phyloP scores from a whole-genome alignment of 2,888 invertebrate species.

The Melitaea athalia region DNA sequence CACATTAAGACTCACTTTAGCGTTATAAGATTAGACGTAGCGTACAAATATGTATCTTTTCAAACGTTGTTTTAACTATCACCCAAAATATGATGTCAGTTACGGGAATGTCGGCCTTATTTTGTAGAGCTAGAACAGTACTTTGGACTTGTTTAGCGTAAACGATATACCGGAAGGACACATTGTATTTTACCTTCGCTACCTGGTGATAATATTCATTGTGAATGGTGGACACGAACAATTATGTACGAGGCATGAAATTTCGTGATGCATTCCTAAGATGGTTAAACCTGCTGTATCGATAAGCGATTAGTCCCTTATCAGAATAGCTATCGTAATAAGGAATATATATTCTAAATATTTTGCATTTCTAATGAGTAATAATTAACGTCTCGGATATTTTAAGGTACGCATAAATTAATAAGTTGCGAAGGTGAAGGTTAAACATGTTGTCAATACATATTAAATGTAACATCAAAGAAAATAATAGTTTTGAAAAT shows the following conservation, averaged over 20 bases:
- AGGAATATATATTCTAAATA: conserved; percentile 45
- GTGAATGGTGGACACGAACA: conserved; percentile 65
- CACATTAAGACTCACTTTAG: conserved; percentile 34
- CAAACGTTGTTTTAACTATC: conserved; percentile 40
- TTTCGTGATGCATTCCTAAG: conserved; percentile 67
- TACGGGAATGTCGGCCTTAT: conserved; percentile 44
- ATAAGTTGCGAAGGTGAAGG: not conserved
- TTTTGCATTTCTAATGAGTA: conserved; percentile 11
- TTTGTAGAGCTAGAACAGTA: conserved; percentile 38
- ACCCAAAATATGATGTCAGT: conserved; percentile 17
- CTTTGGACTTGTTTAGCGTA: conserved; percentile 38
- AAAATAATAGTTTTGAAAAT: too few relatives aligned
- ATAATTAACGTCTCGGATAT: not conserved
- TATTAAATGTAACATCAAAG: not conserved
- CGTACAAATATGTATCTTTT: conserved; percentile 42
- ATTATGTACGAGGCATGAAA: conserved; percentile 53
- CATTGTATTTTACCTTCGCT: conserved; percentile 71
- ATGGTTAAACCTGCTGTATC: conserved; percentile 41
- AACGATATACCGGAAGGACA: conserved; percentile 75
- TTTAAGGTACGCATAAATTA: conserved; percentile 12
- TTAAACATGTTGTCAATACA: not conserved
- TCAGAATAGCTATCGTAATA: conserved; percentile 50
- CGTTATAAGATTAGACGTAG: conserved; percentile 5
- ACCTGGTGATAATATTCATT: conserved; percentile 79
- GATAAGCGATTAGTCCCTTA: conserved; percentile 35